Evolutionary conservation across 2,797 vertebrate species (phyloP).

Genomic region (Macropus fuliginosus): DNA sequence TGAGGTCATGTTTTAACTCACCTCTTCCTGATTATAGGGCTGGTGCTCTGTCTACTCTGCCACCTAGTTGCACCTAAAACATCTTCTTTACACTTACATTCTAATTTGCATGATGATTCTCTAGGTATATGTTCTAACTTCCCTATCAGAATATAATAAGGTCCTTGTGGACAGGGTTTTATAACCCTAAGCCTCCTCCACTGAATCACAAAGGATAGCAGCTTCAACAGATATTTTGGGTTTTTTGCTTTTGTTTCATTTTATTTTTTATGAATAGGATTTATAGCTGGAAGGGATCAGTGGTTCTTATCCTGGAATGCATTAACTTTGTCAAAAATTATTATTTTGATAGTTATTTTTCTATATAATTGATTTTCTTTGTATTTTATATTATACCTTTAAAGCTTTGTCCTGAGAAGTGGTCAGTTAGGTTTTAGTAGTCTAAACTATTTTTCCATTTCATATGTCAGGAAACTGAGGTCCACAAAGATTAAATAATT

Average conservation of each 20-base stretch:
- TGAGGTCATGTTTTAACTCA: not conserved
- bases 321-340: not conserved
- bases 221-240: not conserved
- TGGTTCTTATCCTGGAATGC: not conserved
- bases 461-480: not conserved
- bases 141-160: not conserved
- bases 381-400: not conserved
- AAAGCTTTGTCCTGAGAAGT: not conserved
- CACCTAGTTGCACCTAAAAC: not conserved
- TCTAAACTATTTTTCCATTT: not conserved
- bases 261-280: not conserved
- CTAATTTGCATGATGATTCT: not conserved
- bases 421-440: not conserved
- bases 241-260: not conserved
- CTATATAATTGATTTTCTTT: not conserved
- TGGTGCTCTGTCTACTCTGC: not conserved
- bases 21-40: not conserved
- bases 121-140: not conserved
- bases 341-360: not conserved
- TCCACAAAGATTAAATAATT: not conserved
- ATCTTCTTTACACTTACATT: not conserved
- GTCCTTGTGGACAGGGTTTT: not conserved
- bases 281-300: not conserved
- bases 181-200: not conserved
- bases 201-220: not conserved